These are phyloP conservation scores for Elgonia sp. DNA, from an alignment of 2,888 invertebrate species.

Conservation along the genomic window DNA sequence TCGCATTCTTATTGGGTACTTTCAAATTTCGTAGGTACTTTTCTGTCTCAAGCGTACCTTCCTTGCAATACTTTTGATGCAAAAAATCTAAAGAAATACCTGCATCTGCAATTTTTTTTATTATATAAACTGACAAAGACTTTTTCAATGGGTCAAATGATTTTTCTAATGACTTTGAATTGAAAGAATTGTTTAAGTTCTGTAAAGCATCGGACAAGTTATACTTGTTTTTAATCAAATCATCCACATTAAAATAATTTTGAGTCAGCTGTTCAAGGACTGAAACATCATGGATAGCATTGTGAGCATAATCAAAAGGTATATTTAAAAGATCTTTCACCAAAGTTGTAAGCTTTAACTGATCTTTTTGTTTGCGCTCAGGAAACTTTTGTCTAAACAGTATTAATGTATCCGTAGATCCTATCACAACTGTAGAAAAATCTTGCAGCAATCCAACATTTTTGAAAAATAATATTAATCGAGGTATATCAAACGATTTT, in stretches of 20 bases:
- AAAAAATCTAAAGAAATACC: constrained; percentile 32
- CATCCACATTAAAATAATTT: constrained; percentile 28
- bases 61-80: constrained; percentile 10
- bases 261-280: constrained; percentile 22
- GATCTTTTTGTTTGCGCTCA: neutral
- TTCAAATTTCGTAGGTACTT: constrained; percentile 37
- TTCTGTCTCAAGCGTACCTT: constrained; percentile 37
- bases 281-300: constrained; percentile 33
- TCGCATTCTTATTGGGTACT: constrained; percentile 4
- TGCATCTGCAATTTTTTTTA: constrained; percentile 41
- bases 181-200: neutral
- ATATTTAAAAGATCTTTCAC: constrained; percentile 33
- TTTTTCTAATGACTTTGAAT: neutral
- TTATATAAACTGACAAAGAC: constrained; percentile 26
- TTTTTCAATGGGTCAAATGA: constrained; percentile 3
- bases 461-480: constrained; percentile 35
- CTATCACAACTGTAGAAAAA: constrained; percentile 38
- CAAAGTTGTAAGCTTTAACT: constrained; percentile 5
- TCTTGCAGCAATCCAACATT: constrained; percentile 41
- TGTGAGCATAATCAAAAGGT: constrained; percentile 30
- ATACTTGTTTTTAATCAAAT: constrained; percentile 24
- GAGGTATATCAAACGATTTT: constrained; percentile 26
- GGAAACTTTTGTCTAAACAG: constrained; percentile 51
- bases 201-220: neutral
- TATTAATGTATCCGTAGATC: constrained; percentile 31